A percentile compares a stretch with the other conserved stretches of the same genome.
These are phyloP conservation scores for Drosophila sp. DNA, from an alignment of 1,140 invertebrate species.

Conservation along the genomic window DNA sequence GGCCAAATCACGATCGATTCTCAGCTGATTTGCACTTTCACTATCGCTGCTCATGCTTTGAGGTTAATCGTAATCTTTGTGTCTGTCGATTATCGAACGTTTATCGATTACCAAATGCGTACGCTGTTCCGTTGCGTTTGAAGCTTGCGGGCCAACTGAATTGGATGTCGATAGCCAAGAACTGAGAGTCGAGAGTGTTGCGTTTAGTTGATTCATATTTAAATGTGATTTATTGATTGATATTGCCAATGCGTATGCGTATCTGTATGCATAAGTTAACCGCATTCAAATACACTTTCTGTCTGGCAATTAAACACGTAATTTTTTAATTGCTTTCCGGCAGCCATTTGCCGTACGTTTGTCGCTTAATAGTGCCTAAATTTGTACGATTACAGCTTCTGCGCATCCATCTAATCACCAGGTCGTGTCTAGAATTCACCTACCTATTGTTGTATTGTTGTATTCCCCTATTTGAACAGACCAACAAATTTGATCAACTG, in stretches of 20 bases:
- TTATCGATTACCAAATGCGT: slow-evolving; percentile 27
- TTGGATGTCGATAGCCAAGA: neutral
- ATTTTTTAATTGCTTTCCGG: slow-evolving; percentile 65
- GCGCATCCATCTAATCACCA: slow-evolving; percentile 59
- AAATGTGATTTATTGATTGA: slow-evolving; percentile 61
- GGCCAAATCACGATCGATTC: slow-evolving; percentile 63
- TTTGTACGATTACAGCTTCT: slow-evolving; percentile 61
- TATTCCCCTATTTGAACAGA: too few species aligned
- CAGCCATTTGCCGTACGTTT: slow-evolving; percentile 37
- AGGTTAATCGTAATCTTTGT: slow-evolving; percentile 33
- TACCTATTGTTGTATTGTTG: too few species aligned
- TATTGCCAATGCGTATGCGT: slow-evolving; percentile 33
- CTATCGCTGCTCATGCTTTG: slow-evolving; percentile 46
- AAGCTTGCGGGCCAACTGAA: slow-evolving; percentile 59
- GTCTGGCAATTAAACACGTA: slow-evolving; percentile 58
- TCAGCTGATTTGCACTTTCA: slow-evolving; percentile 53
- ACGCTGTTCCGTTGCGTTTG: slow-evolving; percentile 51
- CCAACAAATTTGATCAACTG: slow-evolving; percentile 8
- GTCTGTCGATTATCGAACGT: slow-evolving; percentile 15
- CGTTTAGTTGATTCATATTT: slow-evolving; percentile 36
- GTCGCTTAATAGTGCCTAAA: slow-evolving; percentile 72
- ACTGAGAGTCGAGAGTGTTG: neutral
- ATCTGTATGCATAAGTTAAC: neutral
- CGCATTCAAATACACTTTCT: slow-evolving; percentile 11
- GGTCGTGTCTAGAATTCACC: slow-evolving; percentile 55